Conservation (phyloP, 2,888 invertebrate species). For the Ferdinandea cuprea region DNA sequence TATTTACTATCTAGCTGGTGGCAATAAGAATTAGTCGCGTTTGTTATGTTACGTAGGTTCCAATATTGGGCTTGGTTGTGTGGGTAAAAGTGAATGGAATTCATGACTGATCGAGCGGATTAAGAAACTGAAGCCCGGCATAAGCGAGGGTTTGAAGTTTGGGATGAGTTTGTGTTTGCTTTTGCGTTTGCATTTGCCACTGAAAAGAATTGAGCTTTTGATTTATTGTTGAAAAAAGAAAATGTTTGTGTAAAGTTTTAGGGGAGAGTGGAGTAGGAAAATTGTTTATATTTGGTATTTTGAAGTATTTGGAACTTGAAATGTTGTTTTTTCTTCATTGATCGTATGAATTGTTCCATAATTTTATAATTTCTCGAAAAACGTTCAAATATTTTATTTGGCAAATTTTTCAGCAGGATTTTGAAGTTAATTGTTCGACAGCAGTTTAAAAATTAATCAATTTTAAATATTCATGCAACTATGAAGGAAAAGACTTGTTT, state of each 20-base stretch:
- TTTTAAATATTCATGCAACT: no score
- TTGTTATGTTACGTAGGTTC: not conserved
- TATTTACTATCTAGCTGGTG: not conserved
- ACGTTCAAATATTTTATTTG: no score
- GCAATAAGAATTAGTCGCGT: not conserved
- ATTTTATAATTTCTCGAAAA: no score
- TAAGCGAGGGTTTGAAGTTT: slow-evolving; percentile 6
- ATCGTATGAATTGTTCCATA: no score
- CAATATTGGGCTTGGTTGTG: slow-evolving; percentile 9
- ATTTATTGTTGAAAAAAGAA: not conserved
- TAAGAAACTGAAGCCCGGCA: not conserved
- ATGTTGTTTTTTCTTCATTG: no score
- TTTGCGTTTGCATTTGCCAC: not conserved
- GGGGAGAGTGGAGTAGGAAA: not conserved
- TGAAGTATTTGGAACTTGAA: no score
- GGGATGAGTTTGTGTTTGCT: slow-evolving; percentile 5
- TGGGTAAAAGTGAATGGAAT: slow-evolving; percentile 54
- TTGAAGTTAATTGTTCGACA: no score
- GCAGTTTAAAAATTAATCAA: no score
- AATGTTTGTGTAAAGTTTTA: not conserved
- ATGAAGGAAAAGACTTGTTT: no score
- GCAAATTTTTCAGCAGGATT: no score
- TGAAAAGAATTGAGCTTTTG: slow-evolving; percentile 3
- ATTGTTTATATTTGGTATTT: not conserved
- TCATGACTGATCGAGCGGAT: slow-evolving; percentile 14